Base-by-base conservation (phyloP, 92 coral and sea anemone species). In the Phymanthus crucifer region DNA sequence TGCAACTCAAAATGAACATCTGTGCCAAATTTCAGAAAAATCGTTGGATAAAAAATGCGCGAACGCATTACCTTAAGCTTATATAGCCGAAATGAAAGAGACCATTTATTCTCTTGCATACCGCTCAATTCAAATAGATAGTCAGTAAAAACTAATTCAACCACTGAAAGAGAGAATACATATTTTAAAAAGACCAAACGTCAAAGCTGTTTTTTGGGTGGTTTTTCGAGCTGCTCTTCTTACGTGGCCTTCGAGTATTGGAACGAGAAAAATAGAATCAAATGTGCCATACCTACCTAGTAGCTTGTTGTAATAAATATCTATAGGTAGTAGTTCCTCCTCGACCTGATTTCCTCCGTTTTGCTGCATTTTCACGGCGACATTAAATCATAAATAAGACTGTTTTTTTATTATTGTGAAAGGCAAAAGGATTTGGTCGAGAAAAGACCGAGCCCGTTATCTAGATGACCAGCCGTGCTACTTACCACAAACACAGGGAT, bases 291-390 rank as follows among this genome's bases (percentile, higher is more conserved):
- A 26, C 97, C 93, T 58, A 95, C 99, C 99, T 32, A 95, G 88
- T 65, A 95, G 90, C 87, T 95, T 95, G 88, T 95, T 95, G 86
- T 95, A 95, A 83, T 93, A 84, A 65, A 95, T 95, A 78, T 95
- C 99, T 54, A 95, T 95, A 17, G 99, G 99, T 18, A 95, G 94
- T 40, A 91, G 52, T 56, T 90, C 97, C 74, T 71, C 95, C 32
- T 80, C 93, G 46, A 77, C 77, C 10, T 70, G n/a, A 40, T 77
- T 73, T 16, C 73, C 72, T 8, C 79, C 57, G 76, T 82, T 73
- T 73, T 74, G 75, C 40, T 82, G 79, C 86, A 82, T 82, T 56
- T 74, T 64, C 8, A 50, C 13, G 48, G 33, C 21, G 4, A 19
- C 65, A 61, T 61, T 19, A 77, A 64, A 37, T 11, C 27, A 32